Percentiles rank a stretch among this genome's conserved stretches.
Conservation (phyloP, 2,113 vertebrate genomes). For the Oceanodroma tethys region DNA sequence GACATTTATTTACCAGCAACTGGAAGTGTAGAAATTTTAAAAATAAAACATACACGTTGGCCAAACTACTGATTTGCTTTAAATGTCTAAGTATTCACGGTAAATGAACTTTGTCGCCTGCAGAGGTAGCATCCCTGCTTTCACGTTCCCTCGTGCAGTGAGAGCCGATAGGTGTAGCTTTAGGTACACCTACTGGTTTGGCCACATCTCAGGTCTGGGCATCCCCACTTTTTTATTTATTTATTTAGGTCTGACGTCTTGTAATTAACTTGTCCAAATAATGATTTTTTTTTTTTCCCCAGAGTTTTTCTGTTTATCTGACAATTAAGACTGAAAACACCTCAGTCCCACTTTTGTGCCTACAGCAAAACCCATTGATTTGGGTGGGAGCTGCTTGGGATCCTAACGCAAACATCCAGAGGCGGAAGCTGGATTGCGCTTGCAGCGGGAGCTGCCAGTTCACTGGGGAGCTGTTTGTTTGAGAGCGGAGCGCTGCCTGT, state of each 20-base stretch:
- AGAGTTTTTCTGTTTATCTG: background rate
- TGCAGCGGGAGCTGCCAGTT: background rate
- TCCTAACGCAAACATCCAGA: background rate
- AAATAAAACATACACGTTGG: background rate
- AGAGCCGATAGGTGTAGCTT: background rate
- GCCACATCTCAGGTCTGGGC: background rate
- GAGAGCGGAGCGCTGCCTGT: background rate
- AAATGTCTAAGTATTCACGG: background rate
- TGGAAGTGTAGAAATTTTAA: background rate
- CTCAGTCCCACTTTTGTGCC: background rate
- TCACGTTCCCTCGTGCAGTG: background rate
- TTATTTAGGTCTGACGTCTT: background rate
- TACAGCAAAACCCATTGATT: background rate
- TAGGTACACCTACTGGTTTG: background rate
- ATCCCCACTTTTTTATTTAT: background rate
- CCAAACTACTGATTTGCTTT: background rate
- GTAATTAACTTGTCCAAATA: background rate
- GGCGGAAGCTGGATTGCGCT: background rate
- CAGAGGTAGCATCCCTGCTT: background rate
- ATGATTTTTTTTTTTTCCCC: too few species aligned
- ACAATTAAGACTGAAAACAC: background rate
- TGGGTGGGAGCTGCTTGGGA: background rate
- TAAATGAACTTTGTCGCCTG: background rate
- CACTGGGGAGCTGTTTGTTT: background rate
- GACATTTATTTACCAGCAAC: background rate